phyloP scores from a whole-genome alignment of 1,140 invertebrate genomes.

The Littorina saxatilis region DNA sequence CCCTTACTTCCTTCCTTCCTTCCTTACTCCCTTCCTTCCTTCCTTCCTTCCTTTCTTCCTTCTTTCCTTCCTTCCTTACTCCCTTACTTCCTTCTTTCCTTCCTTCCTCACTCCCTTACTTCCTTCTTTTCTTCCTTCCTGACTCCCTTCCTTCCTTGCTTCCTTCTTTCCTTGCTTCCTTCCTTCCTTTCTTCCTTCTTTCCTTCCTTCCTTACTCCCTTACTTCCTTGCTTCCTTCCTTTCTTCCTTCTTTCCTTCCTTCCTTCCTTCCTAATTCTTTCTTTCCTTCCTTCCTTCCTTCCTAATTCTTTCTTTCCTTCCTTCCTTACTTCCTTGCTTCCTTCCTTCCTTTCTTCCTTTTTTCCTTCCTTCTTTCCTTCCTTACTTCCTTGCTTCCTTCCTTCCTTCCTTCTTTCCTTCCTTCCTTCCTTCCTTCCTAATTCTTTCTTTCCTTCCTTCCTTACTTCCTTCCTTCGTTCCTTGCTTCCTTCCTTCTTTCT shows the following conservation, averaged over 20 bases:
- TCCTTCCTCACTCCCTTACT: conserved; percentile 24
- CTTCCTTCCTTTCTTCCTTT: too few relatives aligned
- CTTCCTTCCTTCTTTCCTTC: too few relatives aligned
- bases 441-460: not conserved
- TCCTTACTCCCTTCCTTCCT: conserved; percentile 22
- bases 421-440: too few relatives aligned
- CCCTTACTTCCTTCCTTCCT: not conserved
- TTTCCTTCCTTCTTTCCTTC: not conserved
- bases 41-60: conserved; percentile 31
- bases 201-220: conserved; percentile 22
- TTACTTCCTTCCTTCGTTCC: not conserved
- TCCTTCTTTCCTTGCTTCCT: not conserved
- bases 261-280: too few relatives aligned
- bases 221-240: too few relatives aligned
- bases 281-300: too few relatives aligned
- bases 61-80: not conserved
- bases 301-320: too few relatives aligned
- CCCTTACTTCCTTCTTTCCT: not conserved
- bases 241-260: too few relatives aligned
- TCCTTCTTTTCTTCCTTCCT: conserved; percentile 57
- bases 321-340: too few relatives aligned
- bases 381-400: too few relatives aligned
- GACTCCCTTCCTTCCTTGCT: conserved; percentile 40
- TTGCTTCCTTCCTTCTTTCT: not conserved
- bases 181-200: conserved; percentile 36